Base-by-base conservation (phyloP, 2,113 vertebrate species). In the Callithrix jacchus region DNA sequence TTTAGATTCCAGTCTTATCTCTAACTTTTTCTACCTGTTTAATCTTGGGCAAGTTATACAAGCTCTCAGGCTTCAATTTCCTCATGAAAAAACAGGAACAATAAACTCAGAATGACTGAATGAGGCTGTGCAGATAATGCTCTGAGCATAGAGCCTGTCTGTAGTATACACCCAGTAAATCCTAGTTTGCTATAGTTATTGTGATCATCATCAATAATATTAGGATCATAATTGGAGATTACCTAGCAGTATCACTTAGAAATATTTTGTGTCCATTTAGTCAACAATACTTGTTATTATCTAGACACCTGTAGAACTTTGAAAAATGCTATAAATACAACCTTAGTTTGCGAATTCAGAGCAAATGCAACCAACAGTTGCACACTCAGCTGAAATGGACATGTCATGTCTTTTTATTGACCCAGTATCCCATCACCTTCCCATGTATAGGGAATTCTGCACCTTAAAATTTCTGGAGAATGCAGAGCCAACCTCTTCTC, bases 341-440 rank as follows among this genome's bases (percentile, higher is more conserved):
- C 8, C 11, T 79, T 37, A 91, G 42, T 87, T 92, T 91, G 70
- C 58, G 30, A 76, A 93, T 84, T 96, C 70, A 80, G 70, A 87
- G 45, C 18, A 90, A 77, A 93, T 83, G 23, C 42, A 91, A 37
- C 35, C 23, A 89, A 49, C 58, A 40, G 64, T 23, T 52, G 3
- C 83, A 74, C 18, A 73, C 10, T 42, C 70, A 30, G 37, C 17
- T 80, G 37, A 87, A 82, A 94, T 56, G 37, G 13, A 27, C 21
- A 45, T 58, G 58, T 54, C 47, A 32, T 73, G 87, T 80, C 42
- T 47, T 86, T 80, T 54, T 79, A 81, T 49, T 13, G 56, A 87
- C 8, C 30, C 68, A 37, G 10, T 8, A 5, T n/a, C 68, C 37
- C 17, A 10, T 23, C 80, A 42, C 42, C 42, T 92, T 47, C 2